Percentiles rank a stretch among this genome's conserved stretches.
Evolutionary conservation across 2,113 vertebrate genomes (phyloP).

Genomic region (Amia ocellicauda): DNA sequence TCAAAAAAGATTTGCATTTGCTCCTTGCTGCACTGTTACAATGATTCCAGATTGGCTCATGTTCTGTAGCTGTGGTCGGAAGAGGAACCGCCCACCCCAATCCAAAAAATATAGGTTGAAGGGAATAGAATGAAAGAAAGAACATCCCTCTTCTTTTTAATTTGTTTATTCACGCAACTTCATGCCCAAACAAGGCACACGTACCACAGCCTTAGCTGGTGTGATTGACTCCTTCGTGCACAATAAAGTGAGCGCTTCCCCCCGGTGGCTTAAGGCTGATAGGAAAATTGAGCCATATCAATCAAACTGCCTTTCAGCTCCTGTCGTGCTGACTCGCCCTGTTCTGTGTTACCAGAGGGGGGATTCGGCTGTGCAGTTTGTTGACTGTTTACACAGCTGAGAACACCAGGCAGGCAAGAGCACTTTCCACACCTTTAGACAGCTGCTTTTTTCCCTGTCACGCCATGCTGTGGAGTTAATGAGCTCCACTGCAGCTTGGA

Average conservation of each 20-base stretch:
- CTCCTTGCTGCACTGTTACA: neutral
- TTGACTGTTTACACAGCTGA: constrained; percentile 61
- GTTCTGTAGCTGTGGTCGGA: constrained; percentile 7
- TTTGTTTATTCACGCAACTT: constrained; percentile 16
- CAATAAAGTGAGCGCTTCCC: constrained; percentile 2
- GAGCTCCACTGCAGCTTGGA: constrained; percentile 32
- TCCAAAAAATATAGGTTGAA: neutral
- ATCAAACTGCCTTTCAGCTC: constrained; percentile 18
- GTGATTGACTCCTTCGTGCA: neutral
- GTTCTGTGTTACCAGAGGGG: constrained; percentile 13
- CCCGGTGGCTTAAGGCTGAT: constrained; percentile 2
- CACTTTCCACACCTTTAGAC: constrained; percentile 49
- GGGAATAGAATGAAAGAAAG: constrained; percentile 1
- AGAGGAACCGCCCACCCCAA: neutral
- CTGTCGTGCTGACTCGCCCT: neutral
- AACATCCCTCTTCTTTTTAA: neutral
- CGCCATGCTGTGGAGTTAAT: constrained; percentile 39
- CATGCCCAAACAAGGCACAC: constrained; percentile 10
- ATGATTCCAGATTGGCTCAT: constrained; percentile 1
- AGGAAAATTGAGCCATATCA: constrained; percentile 17
- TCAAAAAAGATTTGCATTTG: constrained; percentile 39
- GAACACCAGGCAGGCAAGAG: constrained; percentile 43
- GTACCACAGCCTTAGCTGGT: neutral
- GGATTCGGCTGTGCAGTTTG: constrained; percentile 25
- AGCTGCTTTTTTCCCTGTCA: constrained; percentile 51